Conservation (phyloP, 2,888 invertebrate genomes). For the Selenia dentaria region DNA sequence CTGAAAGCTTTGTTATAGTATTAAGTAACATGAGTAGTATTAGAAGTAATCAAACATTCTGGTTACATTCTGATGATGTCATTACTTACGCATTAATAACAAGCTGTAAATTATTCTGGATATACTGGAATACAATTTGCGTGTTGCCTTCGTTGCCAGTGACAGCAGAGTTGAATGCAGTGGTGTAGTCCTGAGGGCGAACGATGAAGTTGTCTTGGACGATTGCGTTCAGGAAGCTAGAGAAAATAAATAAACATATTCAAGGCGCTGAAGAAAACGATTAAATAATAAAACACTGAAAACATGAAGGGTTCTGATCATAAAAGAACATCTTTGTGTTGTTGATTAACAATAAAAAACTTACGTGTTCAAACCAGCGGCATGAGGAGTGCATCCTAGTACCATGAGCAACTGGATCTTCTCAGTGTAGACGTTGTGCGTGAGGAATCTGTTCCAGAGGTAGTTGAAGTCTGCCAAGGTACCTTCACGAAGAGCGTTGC, state of each 20-base stretch:
- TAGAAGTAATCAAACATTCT: too few species aligned
- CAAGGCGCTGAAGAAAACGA: too few species aligned
- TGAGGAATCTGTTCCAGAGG: slow-evolving; percentile 85
- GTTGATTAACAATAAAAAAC: too few species aligned
- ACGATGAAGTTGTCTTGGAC: slow-evolving; percentile 57
- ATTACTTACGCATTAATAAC: slow-evolving; percentile 67
- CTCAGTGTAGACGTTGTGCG: slow-evolving; percentile 87
- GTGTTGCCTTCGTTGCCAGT: slow-evolving; percentile 83
- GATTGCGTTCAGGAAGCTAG: slow-evolving; percentile 59
- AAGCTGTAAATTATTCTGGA: slow-evolving; percentile 54
- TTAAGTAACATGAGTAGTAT: too few species aligned
- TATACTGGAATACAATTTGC: slow-evolving; percentile 77
- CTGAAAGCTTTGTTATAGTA: too few species aligned
- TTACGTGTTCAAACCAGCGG: slow-evolving; percentile 76
- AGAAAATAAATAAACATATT: slow-evolving; percentile 9
- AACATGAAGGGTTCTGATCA: too few species aligned
- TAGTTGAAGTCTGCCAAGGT: slow-evolving; percentile 85
- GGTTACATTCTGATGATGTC: too few species aligned
- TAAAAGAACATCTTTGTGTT: too few species aligned
- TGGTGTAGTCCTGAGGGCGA: slow-evolving; percentile 74
- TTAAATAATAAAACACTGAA: too few species aligned
- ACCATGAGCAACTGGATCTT: slow-evolving; percentile 86
- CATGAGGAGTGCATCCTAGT: slow-evolving; percentile 87
- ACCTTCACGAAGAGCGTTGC: slow-evolving; percentile 88
- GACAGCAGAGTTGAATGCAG: slow-evolving; percentile 76